Conservation (phyloP, 2,888 invertebrate genomes). For the Parnassius glacialis region DNA sequence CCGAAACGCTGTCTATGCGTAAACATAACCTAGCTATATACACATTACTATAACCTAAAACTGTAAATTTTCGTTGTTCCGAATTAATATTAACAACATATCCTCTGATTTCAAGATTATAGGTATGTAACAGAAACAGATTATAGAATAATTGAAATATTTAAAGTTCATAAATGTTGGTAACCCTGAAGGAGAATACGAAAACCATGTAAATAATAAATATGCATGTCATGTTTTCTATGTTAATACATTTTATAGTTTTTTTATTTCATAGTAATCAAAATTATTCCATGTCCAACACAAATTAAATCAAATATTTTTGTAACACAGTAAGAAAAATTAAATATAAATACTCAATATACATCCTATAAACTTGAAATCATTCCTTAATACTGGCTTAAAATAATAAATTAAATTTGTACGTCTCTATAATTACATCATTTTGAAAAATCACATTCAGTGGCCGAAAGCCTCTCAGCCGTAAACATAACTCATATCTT, state of each 20-base stretch:
- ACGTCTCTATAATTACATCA: slow-evolving; percentile 29
- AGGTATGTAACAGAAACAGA: not conserved
- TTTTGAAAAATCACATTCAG: not conserved
- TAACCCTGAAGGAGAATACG: too few relatives aligned
- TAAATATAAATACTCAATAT: not conserved
- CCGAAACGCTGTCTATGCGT: slow-evolving; percentile 46
- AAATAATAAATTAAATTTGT: slow-evolving; percentile 33
- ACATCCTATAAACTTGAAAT: slow-evolving; percentile 19
- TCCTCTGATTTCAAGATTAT: slow-evolving; percentile 15
- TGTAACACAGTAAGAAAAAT: too few relatives aligned
- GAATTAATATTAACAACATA: slow-evolving; percentile 6
- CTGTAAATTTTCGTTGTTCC: slow-evolving; percentile 11
- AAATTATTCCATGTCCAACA: too few relatives aligned
- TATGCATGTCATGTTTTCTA: too few relatives aligned
- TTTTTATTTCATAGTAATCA: too few relatives aligned
- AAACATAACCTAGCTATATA: slow-evolving; percentile 41
- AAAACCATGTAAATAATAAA: too few relatives aligned
- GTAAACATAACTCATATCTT: not conserved
- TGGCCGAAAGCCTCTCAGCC: not conserved
- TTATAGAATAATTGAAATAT: too few relatives aligned
- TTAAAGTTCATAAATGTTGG: too few relatives aligned
- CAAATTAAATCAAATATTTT: too few relatives aligned
- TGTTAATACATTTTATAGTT: too few relatives aligned
- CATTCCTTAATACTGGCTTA: slow-evolving; percentile 25
- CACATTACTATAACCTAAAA: slow-evolving; percentile 29